These are phyloP conservation scores for Dasyornis broadbenti DNA, from an alignment of 2,113 vertebrate species.

Conservation along the genomic window DNA sequence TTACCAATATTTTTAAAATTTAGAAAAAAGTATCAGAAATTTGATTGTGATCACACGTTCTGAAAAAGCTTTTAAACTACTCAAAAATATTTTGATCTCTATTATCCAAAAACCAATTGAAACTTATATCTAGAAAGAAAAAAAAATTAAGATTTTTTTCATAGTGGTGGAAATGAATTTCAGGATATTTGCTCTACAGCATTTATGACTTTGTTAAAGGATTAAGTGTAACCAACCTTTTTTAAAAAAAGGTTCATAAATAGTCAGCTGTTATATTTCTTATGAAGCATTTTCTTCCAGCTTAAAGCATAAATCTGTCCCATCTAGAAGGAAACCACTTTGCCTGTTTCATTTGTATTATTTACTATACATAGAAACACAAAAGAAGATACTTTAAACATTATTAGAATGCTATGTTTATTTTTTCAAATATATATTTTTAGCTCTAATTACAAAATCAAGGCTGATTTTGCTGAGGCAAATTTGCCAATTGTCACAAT, in stretches of 20 bases:
- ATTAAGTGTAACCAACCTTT: background rate
- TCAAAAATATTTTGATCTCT: background rate
- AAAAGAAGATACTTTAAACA: background rate
- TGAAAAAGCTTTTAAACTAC: conserved; percentile 8
- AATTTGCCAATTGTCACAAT: background rate
- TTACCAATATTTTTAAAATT: background rate
- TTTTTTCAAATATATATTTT: background rate
- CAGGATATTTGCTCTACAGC: background rate
- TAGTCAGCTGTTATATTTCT: background rate
- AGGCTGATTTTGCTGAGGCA: background rate
- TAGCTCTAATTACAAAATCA: background rate
- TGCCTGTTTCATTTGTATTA: background rate
- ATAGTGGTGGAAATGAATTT: background rate
- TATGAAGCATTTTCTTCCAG: background rate
- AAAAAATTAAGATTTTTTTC: background rate
- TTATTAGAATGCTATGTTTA: background rate
- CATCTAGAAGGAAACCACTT: background rate
- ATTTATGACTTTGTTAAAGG: background rate
- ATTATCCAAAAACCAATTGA: background rate
- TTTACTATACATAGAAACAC: background rate
- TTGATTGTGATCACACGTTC: background rate
- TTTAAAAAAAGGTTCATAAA: background rate
- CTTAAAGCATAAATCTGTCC: background rate
- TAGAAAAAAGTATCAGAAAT: background rate
- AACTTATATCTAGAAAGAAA: background rate